Evolutionary conservation across 2,797 vertebrate genomes (phyloP).

Genomic region (Arctocebus calabarensis): DNA sequence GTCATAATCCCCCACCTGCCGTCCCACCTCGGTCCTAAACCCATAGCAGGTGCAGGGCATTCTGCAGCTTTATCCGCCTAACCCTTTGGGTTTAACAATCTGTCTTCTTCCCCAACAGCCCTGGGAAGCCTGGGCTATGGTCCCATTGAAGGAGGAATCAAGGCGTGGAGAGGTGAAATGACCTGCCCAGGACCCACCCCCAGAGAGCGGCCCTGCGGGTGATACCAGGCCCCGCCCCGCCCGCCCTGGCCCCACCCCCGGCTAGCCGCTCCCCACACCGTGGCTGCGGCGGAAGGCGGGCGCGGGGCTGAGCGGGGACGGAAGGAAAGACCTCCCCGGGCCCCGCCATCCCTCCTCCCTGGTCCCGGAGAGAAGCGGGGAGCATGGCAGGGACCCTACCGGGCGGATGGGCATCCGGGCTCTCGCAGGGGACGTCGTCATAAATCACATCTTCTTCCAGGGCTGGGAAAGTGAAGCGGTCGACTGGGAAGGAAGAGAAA

Average conservation of each 20-base stretch:
- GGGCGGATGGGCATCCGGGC: conserved; percentile 80
- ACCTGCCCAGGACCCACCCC: background rate
- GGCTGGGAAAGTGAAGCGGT: conserved; percentile 79
- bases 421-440: conserved; percentile 94
- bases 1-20: background rate
- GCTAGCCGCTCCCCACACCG: background rate
- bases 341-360: background rate
- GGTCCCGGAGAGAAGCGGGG: rapidly evolving
- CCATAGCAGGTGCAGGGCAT: background rate
- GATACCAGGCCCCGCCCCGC: background rate
- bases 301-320: background rate
- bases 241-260: background rate
- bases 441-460: conserved; percentile 94
- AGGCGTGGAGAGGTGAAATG: background rate
- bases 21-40: background rate
- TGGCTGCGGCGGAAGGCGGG: background rate
- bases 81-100: background rate
- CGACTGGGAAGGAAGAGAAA: conserved; percentile 76
- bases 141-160: background rate
- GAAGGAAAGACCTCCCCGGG: background rate
- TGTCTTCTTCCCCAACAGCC: background rate
- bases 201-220: rapidly evolving
- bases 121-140: background rate
- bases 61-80: background rate
- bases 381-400: conserved; percentile 82